Evolutionary conservation across 2,113 vertebrate species (phyloP).

Genomic region (Hippopotamus amphibius): DNA sequence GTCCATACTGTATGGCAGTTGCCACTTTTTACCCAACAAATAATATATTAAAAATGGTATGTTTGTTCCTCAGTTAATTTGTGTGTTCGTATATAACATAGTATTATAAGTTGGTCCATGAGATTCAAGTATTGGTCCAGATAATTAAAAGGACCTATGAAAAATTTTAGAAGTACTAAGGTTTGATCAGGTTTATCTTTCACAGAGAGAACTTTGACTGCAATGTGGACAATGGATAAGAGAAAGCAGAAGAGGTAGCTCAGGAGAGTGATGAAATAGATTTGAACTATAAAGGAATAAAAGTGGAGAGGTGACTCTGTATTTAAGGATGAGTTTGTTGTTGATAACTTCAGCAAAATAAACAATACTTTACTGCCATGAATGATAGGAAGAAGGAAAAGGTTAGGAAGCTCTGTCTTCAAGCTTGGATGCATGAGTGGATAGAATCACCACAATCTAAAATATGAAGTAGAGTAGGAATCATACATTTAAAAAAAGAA

Average conservation of each 20-base stretch:
- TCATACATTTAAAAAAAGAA: background rate
- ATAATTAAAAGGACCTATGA: background rate
- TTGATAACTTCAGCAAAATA: background rate
- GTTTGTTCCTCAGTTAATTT: background rate
- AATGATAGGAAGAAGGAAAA: background rate
- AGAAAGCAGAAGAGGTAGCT: background rate
- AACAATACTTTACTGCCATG: background rate
- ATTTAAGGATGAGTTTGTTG: background rate
- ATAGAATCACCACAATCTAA: background rate
- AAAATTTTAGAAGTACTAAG: background rate
- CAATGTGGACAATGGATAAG: background rate
- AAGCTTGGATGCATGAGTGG: background rate
- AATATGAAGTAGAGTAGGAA: background rate
- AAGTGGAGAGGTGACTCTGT: background rate
- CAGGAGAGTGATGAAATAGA: background rate
- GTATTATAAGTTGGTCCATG: background rate
- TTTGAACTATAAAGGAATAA: background rate
- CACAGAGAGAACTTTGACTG: background rate
- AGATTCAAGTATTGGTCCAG: background rate
- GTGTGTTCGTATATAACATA: background rate
- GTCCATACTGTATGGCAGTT: background rate
- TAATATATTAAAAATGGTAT: background rate
- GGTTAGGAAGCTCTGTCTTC: background rate
- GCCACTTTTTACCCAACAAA: background rate
- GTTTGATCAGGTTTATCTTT: background rate